A percentile compares a stretch with the other conserved stretches of the same genome.
These are phyloP conservation scores for Chrysina gloriosa DNA, from an alignment of 2,888 invertebrate species.

Conservation along the genomic window DNA sequence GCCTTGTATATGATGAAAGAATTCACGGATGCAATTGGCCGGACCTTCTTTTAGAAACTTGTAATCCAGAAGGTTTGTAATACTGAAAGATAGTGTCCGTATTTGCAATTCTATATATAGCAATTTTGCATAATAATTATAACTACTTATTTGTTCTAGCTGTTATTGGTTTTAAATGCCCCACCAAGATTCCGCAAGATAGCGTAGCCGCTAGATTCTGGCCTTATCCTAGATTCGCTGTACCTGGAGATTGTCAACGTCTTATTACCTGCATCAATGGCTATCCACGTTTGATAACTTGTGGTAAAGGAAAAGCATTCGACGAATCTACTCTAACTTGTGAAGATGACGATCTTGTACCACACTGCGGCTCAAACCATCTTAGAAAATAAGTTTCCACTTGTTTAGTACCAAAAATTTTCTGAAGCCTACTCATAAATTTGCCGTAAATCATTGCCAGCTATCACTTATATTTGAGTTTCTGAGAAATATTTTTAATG, in stretches of 20 bases:
- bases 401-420: not conserved
- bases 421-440: not conserved
- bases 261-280: conserved; percentile 93
- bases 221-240: conserved; percentile 92
- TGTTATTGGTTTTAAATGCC: conserved; percentile 93
- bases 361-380: conserved; percentile 58
- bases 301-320: conserved; percentile 89
- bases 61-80: conserved; percentile 87
- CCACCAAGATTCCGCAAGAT: conserved; percentile 83
- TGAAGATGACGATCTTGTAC: conserved; percentile 76
- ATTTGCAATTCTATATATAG: not conserved
- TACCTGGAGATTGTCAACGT: conserved; percentile 87
- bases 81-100: not conserved
- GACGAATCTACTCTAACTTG: conserved; percentile 87
- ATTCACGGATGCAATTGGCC: conserved; percentile 95
- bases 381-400: conserved; percentile 40
- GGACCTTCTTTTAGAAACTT: conserved; percentile 85
- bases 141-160: conserved; percentile 67
- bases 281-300: conserved; percentile 86
- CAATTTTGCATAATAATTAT: not conserved
- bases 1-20: conserved; percentile 88
- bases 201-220: conserved; percentile 89
- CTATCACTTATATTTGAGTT: not conserved
- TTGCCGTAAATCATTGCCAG: conserved; percentile 25
- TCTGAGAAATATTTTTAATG: not conserved